Evolutionary conservation across 2,888 invertebrate genomes (phyloP), one percentile per base, ranked within the genome.

Genomic region (Hirtodrosophila duncani): DNA sequence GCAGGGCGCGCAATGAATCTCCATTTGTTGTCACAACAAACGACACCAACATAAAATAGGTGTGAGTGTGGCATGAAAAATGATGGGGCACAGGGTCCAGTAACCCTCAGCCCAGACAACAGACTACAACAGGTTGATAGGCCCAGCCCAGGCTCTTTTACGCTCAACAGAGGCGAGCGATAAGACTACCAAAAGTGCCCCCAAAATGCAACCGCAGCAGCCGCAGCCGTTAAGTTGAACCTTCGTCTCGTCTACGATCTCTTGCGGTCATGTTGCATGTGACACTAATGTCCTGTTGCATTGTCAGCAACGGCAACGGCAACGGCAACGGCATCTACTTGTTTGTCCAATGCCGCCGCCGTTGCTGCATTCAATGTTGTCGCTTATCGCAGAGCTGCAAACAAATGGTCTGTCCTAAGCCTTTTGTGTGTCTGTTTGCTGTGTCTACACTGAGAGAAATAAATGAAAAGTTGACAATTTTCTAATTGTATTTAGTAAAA

Each of bases 271-370:
- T 77, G 82, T 77, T 77, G 38, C 46, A 51, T 52, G 78, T 77
- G 77, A 77, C 77, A 77, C 82, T 77, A 77, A 77, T 77, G 77
- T 77, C 82, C 77, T 77, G 80, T 79, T 67, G 68, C 66, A 63
- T 67, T 56, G 56, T 56, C 56, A 60, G 50, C 58, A 51, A 50
- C 56, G 9, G 17, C n/a, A n/a, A 20, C 13, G 8, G 36, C 21
- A 46, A 11, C 46, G 17, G 13, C 27, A 36, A 13, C 44, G 59
- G 59, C 59, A 59, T 51, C 36, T n/a, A n/a, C 63, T 66, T 57
- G 57, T 42, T 68, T 67, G 67, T 63, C 58, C 46, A 29, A 39
- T 31, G 67, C 26, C 62, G 55, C 45, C 26, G 13, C 4, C 10
- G 21, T 21, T 9, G 18, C 10, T n/a, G 34, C 20, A n/a, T n/a